These are phyloP conservation scores for Hyperoplus lanceolatus DNA, from an alignment of 2,797 vertebrate species.

Conservation along the genomic window DNA sequence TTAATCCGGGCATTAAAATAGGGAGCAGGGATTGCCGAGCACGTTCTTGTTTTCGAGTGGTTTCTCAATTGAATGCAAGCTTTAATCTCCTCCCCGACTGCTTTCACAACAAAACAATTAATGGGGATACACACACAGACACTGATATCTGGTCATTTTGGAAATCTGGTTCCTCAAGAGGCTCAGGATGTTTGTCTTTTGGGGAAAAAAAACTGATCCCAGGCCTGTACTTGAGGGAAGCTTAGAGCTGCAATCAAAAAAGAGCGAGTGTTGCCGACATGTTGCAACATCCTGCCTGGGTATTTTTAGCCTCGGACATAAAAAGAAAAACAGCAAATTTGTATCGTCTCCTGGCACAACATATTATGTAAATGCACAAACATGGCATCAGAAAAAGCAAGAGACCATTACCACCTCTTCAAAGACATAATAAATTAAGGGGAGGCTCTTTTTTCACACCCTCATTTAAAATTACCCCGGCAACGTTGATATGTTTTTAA, in stretches of 20 bases:
- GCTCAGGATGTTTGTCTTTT: constrained; percentile 53
- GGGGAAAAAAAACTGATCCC: constrained; percentile 44
- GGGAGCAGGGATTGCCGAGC: constrained; percentile 5
- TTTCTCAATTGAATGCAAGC: constrained; percentile 19
- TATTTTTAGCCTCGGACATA: constrained; percentile 75
- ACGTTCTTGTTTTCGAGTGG: constrained; percentile 42
- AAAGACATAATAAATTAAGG: constrained; percentile 69
- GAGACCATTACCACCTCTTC: constrained; percentile 70
- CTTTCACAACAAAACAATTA: constrained; percentile 35
- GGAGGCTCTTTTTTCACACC: constrained; percentile 45
- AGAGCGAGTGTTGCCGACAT: constrained; percentile 74
- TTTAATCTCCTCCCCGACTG: constrained; percentile 47
- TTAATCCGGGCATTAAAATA: constrained; percentile 45
- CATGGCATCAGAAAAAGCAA: constrained; percentile 55
- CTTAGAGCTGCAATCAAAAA: constrained; percentile 70
- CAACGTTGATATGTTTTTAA: constrained; percentile 40
- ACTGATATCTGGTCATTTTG: constrained; percentile 57
- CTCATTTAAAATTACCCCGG: constrained; percentile 39
- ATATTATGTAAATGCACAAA: constrained; percentile 72
- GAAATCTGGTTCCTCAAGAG: constrained; percentile 25
- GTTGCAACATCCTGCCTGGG: constrained; percentile 83
- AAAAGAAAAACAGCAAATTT: constrained; percentile 53
- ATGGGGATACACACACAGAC: not conserved
- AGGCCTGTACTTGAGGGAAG: constrained; percentile 47
- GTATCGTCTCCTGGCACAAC: constrained; percentile 61